Percentiles rank a stretch among this genome's conserved stretches.
Conservation (phyloP, 1,140 invertebrate genomes). For the Oedothorax gibbosus region DNA sequence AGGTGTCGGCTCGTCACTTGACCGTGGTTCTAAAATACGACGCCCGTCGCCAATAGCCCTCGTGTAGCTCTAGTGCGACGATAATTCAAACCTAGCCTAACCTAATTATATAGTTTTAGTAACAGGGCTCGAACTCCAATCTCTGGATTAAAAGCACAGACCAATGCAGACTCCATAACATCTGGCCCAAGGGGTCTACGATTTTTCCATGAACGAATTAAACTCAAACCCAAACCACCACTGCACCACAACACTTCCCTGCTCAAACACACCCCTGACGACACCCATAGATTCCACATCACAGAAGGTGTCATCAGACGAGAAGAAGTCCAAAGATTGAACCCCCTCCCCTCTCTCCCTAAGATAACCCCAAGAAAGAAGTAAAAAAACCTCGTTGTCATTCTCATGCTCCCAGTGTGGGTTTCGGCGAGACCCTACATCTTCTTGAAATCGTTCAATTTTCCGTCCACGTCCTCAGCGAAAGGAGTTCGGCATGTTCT, state of each 20-base stretch:
- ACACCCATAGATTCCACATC: slow-evolving; percentile 11
- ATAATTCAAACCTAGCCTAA: no score
- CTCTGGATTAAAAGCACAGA: no score
- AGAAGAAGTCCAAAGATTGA: background rate
- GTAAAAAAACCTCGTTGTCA: background rate
- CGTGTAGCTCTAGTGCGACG: no score
- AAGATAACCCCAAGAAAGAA: background rate
- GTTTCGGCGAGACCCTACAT: background rate
- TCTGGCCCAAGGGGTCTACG: no score
- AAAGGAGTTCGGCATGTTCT: slow-evolving; percentile 26
- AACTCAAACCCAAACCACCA: background rate
- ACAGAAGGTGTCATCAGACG: background rate
- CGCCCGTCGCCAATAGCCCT: no score
- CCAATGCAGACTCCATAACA: no score
- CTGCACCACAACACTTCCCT: background rate
- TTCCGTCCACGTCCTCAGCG: slow-evolving; percentile 33
- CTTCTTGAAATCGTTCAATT: slow-evolving; percentile 15
- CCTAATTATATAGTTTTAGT: no score
- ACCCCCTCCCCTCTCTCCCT: background rate
- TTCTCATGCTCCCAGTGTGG: slow-evolving; percentile 22
- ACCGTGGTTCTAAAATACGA: no score
- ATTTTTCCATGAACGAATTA: no score
- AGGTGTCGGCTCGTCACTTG: no score
- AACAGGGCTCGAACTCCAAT: no score
- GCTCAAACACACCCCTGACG: background rate